These are phyloP conservation scores for Andinoacara biseriatus DNA, from an alignment of 2,113 vertebrate genomes.

Conservation along the genomic window DNA sequence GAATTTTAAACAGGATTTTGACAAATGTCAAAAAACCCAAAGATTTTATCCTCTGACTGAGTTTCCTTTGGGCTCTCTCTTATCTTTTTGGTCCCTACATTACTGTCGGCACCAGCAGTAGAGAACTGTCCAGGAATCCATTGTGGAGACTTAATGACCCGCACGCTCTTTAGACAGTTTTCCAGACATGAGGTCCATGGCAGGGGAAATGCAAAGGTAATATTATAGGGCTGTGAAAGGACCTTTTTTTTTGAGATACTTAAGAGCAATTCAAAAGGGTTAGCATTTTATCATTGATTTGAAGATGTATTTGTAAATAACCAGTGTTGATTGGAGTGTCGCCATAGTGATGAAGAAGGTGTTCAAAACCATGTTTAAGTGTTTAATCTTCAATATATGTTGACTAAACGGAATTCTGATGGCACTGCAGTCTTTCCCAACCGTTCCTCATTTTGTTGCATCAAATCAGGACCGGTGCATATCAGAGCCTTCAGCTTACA, in stretches of 20 bases:
- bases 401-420: background rate
- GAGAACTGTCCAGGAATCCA: background rate
- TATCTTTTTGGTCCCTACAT: background rate
- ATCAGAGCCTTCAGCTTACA: background rate
- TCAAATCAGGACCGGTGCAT: background rate
- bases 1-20: background rate
- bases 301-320: background rate
- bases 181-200: background rate
- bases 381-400: background rate
- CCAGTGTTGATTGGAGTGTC: background rate
- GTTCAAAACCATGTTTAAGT: background rate
- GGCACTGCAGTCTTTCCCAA: background rate
- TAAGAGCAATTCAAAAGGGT: background rate
- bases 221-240: background rate
- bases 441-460: background rate
- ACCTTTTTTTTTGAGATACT: background rate
- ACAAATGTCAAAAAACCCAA: background rate
- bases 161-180: background rate
- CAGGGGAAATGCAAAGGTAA: background rate
- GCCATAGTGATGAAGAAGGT: background rate
- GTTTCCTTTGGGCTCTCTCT: background rate
- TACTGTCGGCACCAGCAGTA: accelerated
- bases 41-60: background rate
- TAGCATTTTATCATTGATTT: background rate
- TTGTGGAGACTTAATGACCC: slow-evolving; percentile 9